phyloP scores from a whole-genome alignment of 2,888 invertebrate species.

The Exocentrus adspersus region DNA sequence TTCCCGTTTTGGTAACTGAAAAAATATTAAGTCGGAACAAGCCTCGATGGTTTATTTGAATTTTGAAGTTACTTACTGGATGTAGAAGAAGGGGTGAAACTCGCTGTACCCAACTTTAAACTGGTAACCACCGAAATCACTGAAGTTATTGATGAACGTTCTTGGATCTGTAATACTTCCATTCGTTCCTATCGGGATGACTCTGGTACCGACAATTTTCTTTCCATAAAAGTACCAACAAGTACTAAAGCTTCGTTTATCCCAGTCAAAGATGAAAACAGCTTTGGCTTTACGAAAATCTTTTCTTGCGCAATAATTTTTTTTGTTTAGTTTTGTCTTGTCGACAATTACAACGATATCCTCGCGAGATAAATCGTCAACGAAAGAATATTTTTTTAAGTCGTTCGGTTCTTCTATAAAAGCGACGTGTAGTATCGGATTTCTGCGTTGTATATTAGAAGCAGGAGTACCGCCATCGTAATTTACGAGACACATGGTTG shows the following conservation, averaged over 20 bases:
- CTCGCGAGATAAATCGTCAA: neutral
- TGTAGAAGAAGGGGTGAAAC: constrained; percentile 35
- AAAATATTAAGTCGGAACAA: neutral
- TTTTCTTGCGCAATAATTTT: neutral
- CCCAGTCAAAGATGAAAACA: neutral
- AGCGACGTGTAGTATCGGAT: neutral
- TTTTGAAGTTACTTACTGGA: neutral
- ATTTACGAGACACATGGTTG: neutral
- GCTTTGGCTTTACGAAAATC: neutral
- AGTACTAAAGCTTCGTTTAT: neutral
- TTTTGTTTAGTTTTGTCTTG: neutral
- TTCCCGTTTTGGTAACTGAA: constrained; percentile 16
- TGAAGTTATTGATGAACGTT: constrained; percentile 28
- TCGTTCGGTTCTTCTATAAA: neutral
- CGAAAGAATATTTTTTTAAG: neutral
- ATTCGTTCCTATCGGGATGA: neutral
- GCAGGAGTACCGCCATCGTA: neutral
- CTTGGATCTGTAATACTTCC: neutral
- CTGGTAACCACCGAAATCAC: constrained; percentile 32
- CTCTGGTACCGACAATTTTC: neutral
- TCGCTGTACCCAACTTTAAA: constrained; percentile 34
- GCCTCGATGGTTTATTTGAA: neutral
- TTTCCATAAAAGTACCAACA: constrained; percentile 5
- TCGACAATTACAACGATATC: neutral
- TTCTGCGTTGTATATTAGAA: neutral